Evolutionary conservation across 2,888 invertebrate genomes (phyloP).

Genomic region (Charanyca ferruginea): DNA sequence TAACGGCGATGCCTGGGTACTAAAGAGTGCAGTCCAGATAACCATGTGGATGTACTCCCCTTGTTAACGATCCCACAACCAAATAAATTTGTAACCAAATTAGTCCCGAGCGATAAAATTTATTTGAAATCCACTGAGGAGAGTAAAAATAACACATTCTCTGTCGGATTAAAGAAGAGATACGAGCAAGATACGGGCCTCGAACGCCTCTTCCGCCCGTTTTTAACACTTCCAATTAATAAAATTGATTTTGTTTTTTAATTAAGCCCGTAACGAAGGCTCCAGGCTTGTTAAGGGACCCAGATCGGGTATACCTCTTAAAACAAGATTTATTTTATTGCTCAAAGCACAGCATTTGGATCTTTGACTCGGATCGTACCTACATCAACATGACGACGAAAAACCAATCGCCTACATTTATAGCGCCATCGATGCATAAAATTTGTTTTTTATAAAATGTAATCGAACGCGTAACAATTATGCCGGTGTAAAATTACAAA

Average conservation of each 20-base stretch:
- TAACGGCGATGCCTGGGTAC: slow-evolving; percentile 86
- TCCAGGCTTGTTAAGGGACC: slow-evolving; percentile 84
- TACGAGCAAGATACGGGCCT: slow-evolving; percentile 87
- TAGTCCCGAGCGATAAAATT: slow-evolving; percentile 91
- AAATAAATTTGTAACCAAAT: slow-evolving; percentile 92
- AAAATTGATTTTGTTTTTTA: slow-evolving; percentile 91
- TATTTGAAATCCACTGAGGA: slow-evolving; percentile 90
- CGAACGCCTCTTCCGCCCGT: slow-evolving; percentile 89
- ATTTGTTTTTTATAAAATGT: slow-evolving; percentile 80
- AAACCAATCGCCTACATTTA: slow-evolving; percentile 81
- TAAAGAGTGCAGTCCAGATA: slow-evolving; percentile 88
- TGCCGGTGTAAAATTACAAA: slow-evolving; percentile 74
- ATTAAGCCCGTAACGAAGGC: slow-evolving; percentile 89
- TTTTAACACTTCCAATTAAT: slow-evolving; percentile 91
- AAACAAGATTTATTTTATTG: slow-evolving; percentile 90
- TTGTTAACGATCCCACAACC: slow-evolving; percentile 90
- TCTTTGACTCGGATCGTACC: slow-evolving; percentile 76
- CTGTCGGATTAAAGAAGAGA: slow-evolving; percentile 90
- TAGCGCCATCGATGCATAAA: slow-evolving; percentile 78
- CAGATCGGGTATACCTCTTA: slow-evolving; percentile 88
- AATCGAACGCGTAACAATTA: slow-evolving; percentile 76
- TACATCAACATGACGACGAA: slow-evolving; percentile 72
- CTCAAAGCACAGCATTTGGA: slow-evolving; percentile 85
- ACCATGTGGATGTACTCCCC: slow-evolving; percentile 87
- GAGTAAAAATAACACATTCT: slow-evolving; percentile 91